Percentiles rank a stretch among this genome's conserved stretches.
These are phyloP conservation scores for Plectrocnemia conspersa DNA, from an alignment of 1,140 invertebrate genomes.

Conservation along the genomic window DNA sequence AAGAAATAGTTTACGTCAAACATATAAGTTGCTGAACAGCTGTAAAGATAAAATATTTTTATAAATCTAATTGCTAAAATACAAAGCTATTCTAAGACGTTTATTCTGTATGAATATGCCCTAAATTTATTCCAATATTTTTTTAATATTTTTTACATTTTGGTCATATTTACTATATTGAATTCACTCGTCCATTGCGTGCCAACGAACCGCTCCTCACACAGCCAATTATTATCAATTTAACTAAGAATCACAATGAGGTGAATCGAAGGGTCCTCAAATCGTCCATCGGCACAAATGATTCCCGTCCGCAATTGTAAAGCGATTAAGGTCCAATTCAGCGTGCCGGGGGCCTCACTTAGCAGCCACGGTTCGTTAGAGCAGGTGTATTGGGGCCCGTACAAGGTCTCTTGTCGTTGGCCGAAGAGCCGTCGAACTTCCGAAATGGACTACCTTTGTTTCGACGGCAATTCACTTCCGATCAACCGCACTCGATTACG, in stretches of 20 bases:
- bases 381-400: constrained; percentile 17
- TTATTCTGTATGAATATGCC: too few relatives aligned
- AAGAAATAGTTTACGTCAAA: too few relatives aligned
- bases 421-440: constrained; percentile 7
- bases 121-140: too few relatives aligned
- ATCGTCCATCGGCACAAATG: neutral
- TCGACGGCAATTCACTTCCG: too few relatives aligned
- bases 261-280: constrained; percentile 14
- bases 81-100: too few relatives aligned
- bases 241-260: constrained; percentile 22
- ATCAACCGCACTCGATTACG: neutral
- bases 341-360: neutral
- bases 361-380: constrained; percentile 4
- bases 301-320: constrained; percentile 4
- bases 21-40: too few relatives aligned
- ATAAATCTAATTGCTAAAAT: too few relatives aligned
- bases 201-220: constrained; percentile 7
- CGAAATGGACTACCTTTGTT: neutral
- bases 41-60: too few relatives aligned
- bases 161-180: neutral
- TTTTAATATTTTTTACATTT: neutral
- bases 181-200: neutral
- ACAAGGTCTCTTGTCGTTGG: constrained; percentile 1
- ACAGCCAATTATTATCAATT: constrained; percentile 24
- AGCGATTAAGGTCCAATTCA: constrained; percentile 7